Evolutionary conservation across 1,140 invertebrate genomes (phyloP).

Genomic region (Calephelis nemesis): DNA sequence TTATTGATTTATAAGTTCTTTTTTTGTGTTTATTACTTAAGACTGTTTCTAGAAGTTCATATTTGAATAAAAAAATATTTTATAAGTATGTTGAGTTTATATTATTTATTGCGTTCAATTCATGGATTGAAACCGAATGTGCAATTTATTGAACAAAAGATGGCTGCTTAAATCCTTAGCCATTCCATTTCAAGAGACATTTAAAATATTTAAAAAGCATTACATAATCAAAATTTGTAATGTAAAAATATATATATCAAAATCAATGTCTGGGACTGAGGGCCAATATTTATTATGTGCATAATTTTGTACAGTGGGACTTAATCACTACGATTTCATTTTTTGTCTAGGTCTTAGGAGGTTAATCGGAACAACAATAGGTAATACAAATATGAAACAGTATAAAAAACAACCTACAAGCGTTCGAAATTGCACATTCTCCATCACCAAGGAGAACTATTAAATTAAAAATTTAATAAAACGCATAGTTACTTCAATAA

Average conservation of each 20-base stretch:
- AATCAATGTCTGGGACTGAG: slow-evolving; percentile 16
- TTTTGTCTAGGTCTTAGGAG: slow-evolving; percentile 14
- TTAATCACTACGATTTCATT: background rate
- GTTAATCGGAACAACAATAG: background rate
- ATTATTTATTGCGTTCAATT: slow-evolving; percentile 3
- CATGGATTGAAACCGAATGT: slow-evolving; percentile 7
- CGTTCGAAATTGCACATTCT: too few relatives aligned
- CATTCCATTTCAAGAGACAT: too few relatives aligned
- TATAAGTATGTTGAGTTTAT: background rate
- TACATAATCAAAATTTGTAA: slow-evolving; percentile 15
- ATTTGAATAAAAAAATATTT: too few relatives aligned
- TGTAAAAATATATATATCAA: too few relatives aligned
- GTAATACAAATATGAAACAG: too few relatives aligned
- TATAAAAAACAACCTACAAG: too few relatives aligned
- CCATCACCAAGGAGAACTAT: too few relatives aligned
- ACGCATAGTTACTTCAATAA: too few relatives aligned
- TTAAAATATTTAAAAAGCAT: background rate
- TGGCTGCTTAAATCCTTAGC: background rate
- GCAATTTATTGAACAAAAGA: slow-evolving; percentile 19
- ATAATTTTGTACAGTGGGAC: slow-evolving; percentile 23
- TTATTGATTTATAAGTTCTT: too few relatives aligned
- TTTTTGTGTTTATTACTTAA: too few relatives aligned
- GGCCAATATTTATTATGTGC: slow-evolving; percentile 19
- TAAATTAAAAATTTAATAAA: too few relatives aligned
- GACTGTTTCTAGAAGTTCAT: too few relatives aligned